Conservation (phyloP, 1,140 invertebrate genomes). For the Bombus pascuorum region DNA sequence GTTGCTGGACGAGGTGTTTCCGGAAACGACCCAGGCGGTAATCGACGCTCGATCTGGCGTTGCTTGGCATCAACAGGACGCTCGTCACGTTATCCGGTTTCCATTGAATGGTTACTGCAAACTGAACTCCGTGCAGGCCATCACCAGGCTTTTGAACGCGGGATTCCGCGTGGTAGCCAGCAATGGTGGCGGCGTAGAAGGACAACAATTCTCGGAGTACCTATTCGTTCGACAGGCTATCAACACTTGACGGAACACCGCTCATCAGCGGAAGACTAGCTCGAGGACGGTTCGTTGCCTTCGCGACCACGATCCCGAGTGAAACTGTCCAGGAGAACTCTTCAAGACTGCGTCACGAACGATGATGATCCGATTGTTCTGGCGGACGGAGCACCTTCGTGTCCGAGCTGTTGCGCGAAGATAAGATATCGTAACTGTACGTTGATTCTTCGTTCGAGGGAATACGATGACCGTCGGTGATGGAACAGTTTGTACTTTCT, state of each 20-base stretch:
- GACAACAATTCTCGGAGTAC: slow-evolving; percentile 96
- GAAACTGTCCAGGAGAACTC: slow-evolving; percentile 50
- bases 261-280: slow-evolving; percentile 58
- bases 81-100: slow-evolving; percentile 93
- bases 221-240: slow-evolving; percentile 88
- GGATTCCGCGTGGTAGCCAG: slow-evolving; percentile 92
- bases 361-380: slow-evolving; percentile 28
- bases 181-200: slow-evolving; percentile 94
- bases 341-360: slow-evolving; percentile 58
- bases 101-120: slow-evolving; percentile 96
- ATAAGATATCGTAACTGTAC: neutral
- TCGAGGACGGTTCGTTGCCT: slow-evolving; percentile 63
- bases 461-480: neutral
- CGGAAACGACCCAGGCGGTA: slow-evolving; percentile 92
- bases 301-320: slow-evolving; percentile 64
- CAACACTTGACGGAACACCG: slow-evolving; percentile 72
- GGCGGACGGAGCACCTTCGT: slow-evolving; percentile 12
- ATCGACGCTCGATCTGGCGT: slow-evolving; percentile 91
- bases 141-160: slow-evolving; percentile 93
- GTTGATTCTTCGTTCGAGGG: neutral
- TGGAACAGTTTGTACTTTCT: neutral
- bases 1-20: slow-evolving; percentile 93
- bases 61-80: slow-evolving; percentile 93
- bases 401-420: neutral
- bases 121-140: slow-evolving; percentile 94